A percentile compares a stretch with the other conserved stretches of the same genome.
Evolutionary conservation across 2,113 vertebrate species (phyloP).

Genomic region (Cepphus grylle): DNA sequence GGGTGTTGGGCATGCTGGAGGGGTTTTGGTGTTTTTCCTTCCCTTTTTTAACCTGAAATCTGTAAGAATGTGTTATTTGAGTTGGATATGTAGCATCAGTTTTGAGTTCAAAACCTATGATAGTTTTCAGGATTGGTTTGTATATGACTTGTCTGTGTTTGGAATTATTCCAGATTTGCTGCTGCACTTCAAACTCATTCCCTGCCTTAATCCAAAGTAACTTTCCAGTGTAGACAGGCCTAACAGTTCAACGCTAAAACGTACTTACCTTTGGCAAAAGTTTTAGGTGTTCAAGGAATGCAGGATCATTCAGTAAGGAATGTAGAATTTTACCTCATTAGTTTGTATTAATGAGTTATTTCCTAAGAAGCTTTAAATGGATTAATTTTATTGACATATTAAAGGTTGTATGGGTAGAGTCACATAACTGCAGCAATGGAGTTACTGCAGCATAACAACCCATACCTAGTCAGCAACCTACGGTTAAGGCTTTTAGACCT

Average conservation of each 20-base stretch:
- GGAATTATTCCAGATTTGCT: constrained; percentile 23
- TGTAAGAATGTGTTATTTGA: neutral
- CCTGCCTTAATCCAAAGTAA: constrained; percentile 28
- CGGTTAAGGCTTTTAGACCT: neutral
- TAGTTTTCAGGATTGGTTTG: neutral
- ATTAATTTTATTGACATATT: neutral
- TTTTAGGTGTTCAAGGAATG: constrained; percentile 39
- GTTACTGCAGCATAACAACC: neutral
- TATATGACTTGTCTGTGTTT: neutral
- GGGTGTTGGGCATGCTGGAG: neutral
- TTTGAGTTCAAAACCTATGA: neutral
- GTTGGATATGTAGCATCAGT: neutral
- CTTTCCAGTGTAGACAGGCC: constrained; percentile 36
- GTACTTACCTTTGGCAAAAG: constrained; percentile 24
- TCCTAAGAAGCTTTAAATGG: constrained; percentile 21
- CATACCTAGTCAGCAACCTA: neutral
- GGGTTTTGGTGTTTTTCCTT: neutral
- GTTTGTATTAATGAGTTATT: constrained; percentile 37
- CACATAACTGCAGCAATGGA: neutral
- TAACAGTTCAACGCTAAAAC: neutral
- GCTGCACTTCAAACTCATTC: constrained; percentile 30
- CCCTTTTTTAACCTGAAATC: neutral
- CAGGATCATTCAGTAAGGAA: neutral
- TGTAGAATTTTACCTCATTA: constrained; percentile 17
- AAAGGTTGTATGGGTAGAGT: neutral